Percentiles rank a stretch among this genome's conserved stretches.
Evolutionary conservation across 2,797 vertebrate genomes (phyloP).

Genomic region (Sciurus carolinensis): DNA sequence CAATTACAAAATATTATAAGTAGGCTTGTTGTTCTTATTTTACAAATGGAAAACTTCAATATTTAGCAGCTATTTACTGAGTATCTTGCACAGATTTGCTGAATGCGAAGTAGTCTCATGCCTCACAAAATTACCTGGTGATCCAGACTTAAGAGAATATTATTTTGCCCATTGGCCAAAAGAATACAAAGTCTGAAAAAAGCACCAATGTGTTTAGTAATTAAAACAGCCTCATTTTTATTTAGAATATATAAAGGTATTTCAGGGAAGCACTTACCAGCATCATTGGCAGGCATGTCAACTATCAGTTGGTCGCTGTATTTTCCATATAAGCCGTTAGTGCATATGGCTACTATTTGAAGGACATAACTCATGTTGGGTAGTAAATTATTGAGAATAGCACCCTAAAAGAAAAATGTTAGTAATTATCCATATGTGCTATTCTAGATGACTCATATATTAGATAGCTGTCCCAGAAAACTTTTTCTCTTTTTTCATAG

Average conservation of each 20-base stretch:
- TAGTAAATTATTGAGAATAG: constrained; percentile 94
- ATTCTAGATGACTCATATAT: constrained; percentile 34
- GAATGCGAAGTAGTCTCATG: background rate
- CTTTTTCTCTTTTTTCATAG: background rate
- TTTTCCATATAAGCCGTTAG: constrained; percentile 95
- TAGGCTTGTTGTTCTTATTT: background rate
- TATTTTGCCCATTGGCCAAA: background rate
- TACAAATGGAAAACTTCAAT: background rate
- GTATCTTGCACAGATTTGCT: background rate
- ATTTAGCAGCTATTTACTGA: constrained; percentile 45
- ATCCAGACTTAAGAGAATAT: constrained; percentile 15
- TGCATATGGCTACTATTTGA: constrained; percentile 97
- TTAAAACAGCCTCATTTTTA: background rate
- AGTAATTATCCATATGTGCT: constrained; percentile 69
- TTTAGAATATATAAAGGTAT: background rate
- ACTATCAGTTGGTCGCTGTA: constrained; percentile 93
- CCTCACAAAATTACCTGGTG: background rate
- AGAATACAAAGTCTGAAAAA: constrained; percentile 42
- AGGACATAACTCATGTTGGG: constrained; percentile 96
- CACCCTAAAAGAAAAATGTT: constrained; percentile 92
- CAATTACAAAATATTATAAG: background rate
- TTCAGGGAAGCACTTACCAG: constrained; percentile 92
- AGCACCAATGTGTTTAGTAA: background rate
- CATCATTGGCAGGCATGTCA: constrained; percentile 93
- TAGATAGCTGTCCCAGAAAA: background rate